These are phyloP conservation scores for Peromyscus attwateri DNA, from an alignment of 2,797 vertebrate species.

Conservation along the genomic window DNA sequence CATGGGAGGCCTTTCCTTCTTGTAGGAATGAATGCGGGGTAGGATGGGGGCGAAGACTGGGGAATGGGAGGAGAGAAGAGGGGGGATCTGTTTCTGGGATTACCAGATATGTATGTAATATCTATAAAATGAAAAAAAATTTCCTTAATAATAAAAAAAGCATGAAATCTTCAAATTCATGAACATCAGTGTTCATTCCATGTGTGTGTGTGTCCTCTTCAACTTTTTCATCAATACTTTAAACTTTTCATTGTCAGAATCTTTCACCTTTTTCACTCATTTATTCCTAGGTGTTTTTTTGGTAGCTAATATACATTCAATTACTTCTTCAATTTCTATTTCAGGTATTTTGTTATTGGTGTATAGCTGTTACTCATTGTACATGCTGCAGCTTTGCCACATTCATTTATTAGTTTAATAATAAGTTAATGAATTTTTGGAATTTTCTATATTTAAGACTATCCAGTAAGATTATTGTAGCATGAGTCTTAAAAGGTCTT, in stretches of 20 bases:
- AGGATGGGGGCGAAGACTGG: no score
- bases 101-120: no score
- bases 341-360: background rate
- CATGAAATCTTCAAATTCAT: background rate
- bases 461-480: no score
- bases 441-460: background rate
- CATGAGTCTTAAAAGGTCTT: no score
- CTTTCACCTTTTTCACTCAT: background rate
- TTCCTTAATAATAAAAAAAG: background rate
- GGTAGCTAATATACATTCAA: background rate
- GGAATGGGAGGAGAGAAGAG: no score
- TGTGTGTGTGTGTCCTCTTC: background rate
- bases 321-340: background rate
- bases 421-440: background rate
- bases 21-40: no score
- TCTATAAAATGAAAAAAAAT: no score
- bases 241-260: background rate
- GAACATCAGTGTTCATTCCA: background rate
- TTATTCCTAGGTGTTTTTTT: background rate
- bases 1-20: no score
- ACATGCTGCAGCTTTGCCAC: background rate
- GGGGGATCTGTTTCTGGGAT: no score
- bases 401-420: background rate
- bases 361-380: background rate
- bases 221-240: background rate